phyloP scores from a whole-genome alignment of 2,888 invertebrate genomes.

The Rugalucina vietnamica region DNA sequence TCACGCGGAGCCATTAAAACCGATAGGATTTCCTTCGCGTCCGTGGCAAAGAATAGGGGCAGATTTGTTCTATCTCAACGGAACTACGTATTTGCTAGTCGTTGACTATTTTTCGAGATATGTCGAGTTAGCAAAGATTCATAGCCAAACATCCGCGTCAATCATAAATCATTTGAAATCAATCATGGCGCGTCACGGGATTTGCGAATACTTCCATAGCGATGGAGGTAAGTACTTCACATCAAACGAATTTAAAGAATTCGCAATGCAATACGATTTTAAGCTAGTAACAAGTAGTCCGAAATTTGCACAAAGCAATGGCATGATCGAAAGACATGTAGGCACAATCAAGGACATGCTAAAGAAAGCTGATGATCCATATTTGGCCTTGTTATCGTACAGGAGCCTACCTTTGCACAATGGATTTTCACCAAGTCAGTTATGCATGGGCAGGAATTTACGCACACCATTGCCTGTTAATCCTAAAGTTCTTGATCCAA shows the following conservation, averaged over 20 bases:
- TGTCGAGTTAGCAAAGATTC: conserved; percentile 49
- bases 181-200: conserved; percentile 57
- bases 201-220: conserved; percentile 38
- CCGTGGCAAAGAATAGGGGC: conserved; percentile 67
- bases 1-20: conserved; percentile 55
- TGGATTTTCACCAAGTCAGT: conserved; percentile 72
- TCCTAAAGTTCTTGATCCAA: conserved; percentile 30
- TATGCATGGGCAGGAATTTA: conserved; percentile 71
- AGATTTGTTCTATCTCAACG: conserved; percentile 63
- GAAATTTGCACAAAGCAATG: conserved; percentile 49
- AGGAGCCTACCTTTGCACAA: conserved; percentile 65
- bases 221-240: conserved; percentile 51
- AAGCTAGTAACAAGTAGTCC: conserved; percentile 49
- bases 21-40: conserved; percentile 54
- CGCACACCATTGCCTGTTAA: conserved; percentile 59
- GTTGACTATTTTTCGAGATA: conserved; percentile 65
- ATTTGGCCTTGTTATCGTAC: conserved; percentile 67
- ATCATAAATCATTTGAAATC: conserved; percentile 56
- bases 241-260: conserved; percentile 37
- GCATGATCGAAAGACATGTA: conserved; percentile 34
- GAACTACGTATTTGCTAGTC: conserved; percentile 49
- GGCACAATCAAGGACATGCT: conserved; percentile 43
- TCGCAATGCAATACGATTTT: conserved; percentile 53
- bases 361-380: conserved; percentile 68
- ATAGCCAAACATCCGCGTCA: conserved; percentile 20